Evolutionary conservation across 2,888 invertebrate species (phyloP).

Genomic region (Poecilobothrus nobilitatus): DNA sequence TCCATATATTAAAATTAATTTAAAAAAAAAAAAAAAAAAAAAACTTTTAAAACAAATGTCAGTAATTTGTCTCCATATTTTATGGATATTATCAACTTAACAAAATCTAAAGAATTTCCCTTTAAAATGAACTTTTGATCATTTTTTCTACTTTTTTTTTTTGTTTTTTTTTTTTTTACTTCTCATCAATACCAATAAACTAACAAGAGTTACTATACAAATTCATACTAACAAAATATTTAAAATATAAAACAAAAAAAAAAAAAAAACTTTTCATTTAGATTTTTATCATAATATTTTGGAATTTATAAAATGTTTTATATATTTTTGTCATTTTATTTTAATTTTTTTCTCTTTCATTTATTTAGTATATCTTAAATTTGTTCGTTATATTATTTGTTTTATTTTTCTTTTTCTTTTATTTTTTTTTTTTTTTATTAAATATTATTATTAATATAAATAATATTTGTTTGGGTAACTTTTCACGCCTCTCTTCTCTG

Average conservation of each 20-base stretch:
- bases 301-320: not conserved
- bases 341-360: not conserved
- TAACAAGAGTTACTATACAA: not conserved
- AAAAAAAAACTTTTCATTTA: not conserved
- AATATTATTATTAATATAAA: constrained; percentile 1
- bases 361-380: not conserved
- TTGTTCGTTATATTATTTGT: no score
- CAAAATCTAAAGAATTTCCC: constrained; percentile 1
- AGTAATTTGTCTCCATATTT: constrained; percentile 3
- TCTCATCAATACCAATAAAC: not conserved
- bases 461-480: not conserved
- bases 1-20: not conserved
- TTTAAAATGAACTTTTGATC: not conserved
- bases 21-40: not conserved
- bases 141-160: no score
- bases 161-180: no score
- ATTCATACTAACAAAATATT: not conserved
- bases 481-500: not conserved
- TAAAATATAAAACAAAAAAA: not conserved
- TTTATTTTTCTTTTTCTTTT: not conserved
- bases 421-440: not conserved
- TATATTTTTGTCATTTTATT: not conserved
- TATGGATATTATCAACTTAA: constrained; percentile 3
- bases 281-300: constrained; percentile 6
- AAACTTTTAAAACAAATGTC: not conserved